Evolutionary conservation across 2,797 vertebrate genomes (phyloP), one percentile per base, ranked within the genome.

Genomic region (Acanthornis magna): DNA sequence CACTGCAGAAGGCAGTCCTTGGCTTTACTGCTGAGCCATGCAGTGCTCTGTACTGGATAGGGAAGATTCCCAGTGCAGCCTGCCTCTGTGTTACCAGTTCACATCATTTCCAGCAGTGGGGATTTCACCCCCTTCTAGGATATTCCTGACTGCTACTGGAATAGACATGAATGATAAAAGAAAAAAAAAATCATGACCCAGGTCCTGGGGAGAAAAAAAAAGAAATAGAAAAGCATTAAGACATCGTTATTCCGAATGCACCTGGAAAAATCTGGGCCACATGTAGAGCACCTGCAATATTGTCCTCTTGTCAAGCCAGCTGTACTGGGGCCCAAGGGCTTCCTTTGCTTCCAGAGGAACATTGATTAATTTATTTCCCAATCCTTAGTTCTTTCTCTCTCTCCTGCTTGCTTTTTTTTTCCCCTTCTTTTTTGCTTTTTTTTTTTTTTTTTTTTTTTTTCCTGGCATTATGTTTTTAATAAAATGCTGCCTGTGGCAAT

Each of bases 241-340:
- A 54, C 23, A 13, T 42, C 0, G 0, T 71, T 75, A 61, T 51
- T 84, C 40, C 0, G 1, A 86, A 71, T 70, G 70, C 26, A 78
- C 32, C 61, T 87, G 86, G 71, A 91, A 73, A 50, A 70, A 91
- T 62, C 26, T 29, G 38, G n/a, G 45, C 77, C 61, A 55, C 58
- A 47, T 54, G 61, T 25, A 47, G 61, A 74, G 54, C 86, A 95
- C 89, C 91, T 95, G 91, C 83, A 84, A 53, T 75, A 76, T 22
- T 55, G 77, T 90, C 85, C 61, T 75, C 50, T 66, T 84, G 51
- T 95, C 47, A 78, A 66, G 34, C 51, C 91, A 88, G 89, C 90
- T 90, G 73, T 86, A 47, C 74, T 75, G 66, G 36, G 65, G 48
- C 79, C 72, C 65, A 75, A 83, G 65, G 75, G 68, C 68, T 93